Evolutionary conservation across 2,113 vertebrate species (phyloP).

Genomic region (Theropithecus gelada): DNA sequence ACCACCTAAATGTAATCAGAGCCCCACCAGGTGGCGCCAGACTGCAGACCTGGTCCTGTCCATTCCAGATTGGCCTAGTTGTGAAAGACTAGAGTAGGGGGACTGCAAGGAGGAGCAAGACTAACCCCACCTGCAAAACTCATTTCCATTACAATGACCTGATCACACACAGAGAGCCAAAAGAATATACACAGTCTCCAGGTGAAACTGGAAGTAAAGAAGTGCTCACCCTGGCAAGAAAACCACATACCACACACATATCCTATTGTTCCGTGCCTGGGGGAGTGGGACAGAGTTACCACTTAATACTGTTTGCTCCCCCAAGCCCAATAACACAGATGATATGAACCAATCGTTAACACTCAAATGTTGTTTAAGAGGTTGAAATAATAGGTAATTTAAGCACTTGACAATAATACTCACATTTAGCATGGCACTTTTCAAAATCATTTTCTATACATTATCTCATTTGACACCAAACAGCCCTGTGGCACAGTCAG

Average conservation of each 20-base stretch:
- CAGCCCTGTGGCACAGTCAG: neutral
- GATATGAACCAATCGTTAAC: neutral
- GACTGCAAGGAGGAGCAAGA: neutral
- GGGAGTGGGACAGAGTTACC: neutral
- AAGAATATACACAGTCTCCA: neutral
- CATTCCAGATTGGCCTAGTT: neutral
- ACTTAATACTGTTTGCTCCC: neutral
- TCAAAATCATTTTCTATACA: neutral
- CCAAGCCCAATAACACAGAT: neutral
- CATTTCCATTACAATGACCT: neutral
- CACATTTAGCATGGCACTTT: constrained; percentile 6
- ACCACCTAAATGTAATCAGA: neutral
- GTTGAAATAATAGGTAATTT: constrained; percentile 19
- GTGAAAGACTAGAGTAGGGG: neutral
- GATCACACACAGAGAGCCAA: neutral
- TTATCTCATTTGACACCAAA: neutral
- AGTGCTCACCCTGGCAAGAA: neutral
- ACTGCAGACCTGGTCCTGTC: neutral
- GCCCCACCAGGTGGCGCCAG: constrained; percentile 61
- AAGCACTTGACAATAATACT: neutral
- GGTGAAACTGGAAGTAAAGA: neutral
- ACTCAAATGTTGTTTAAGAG: neutral
- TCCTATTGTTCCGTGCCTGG: neutral
- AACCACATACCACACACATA: neutral
- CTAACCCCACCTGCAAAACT: neutral